Evolutionary conservation across 1,140 invertebrate species (phyloP).

Genomic region (Subanguina moxae): DNA sequence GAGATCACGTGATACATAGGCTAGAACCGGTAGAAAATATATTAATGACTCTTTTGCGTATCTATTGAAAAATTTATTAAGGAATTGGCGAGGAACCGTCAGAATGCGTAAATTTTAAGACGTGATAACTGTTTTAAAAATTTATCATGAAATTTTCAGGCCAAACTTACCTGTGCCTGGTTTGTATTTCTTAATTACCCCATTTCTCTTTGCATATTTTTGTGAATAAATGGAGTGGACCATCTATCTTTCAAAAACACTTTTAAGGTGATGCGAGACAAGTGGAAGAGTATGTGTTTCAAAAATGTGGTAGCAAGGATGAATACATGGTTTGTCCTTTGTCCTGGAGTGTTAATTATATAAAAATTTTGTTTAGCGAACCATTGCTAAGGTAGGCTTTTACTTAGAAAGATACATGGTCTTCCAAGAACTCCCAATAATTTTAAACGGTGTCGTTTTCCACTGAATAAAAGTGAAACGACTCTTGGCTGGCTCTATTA

Average conservation of each 20-base stretch:
- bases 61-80: conserved; percentile 48
- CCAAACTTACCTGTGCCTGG: neutral
- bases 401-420: neutral
- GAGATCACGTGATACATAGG: conserved; percentile 57
- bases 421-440: too few relatives aligned
- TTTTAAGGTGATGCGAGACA: conserved; percentile 58
- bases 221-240: too few relatives aligned
- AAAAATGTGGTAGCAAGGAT: conserved; percentile 57
- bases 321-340: conserved; percentile 60
- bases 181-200: neutral
- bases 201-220: too few relatives aligned
- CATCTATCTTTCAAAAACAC: conserved; percentile 16
- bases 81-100: conserved; percentile 57
- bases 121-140: too few relatives aligned
- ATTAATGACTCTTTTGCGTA: too few relatives aligned
- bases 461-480: too few relatives aligned
- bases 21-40: conserved; percentile 47
- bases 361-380: too few relatives aligned
- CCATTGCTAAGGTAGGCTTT: conserved; percentile 51
- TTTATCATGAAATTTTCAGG: too few relatives aligned
- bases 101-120: conserved; percentile 56
- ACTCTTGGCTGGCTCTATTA: too few relatives aligned
- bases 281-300: conserved; percentile 59
- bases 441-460: too few relatives aligned
- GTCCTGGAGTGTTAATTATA: too few relatives aligned